These are phyloP conservation scores for Syngnathus acus DNA, from an alignment of 2,797 vertebrate species.

Conservation along the genomic window DNA sequence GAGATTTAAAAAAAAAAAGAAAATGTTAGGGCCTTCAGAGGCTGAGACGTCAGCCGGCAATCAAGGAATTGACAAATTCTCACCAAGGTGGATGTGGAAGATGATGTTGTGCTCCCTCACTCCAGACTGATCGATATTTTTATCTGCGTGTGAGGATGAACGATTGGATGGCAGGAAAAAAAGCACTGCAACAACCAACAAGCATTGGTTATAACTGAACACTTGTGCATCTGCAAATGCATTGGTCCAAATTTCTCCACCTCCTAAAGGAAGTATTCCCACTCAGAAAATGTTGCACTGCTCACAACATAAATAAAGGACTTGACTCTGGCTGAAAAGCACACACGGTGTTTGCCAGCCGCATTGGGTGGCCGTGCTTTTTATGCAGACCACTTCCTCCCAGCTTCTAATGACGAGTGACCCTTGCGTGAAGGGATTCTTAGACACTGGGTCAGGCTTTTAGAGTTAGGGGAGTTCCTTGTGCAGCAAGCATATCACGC, in stretches of 20 bases:
- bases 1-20: too few species aligned
- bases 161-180: background rate
- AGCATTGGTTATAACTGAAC: too few species aligned
- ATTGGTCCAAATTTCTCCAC: background rate
- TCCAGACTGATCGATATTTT: background rate
- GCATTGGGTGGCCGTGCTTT: constrained; percentile 78
- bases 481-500: constrained; percentile 66
- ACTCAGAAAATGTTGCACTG: constrained; percentile 40
- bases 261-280: constrained; percentile 13
- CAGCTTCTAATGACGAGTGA: constrained; percentile 77
- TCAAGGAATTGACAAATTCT: background rate
- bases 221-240: background rate
- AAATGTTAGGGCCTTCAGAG: background rate
- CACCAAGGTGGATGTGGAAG: background rate
- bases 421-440: constrained; percentile 71
- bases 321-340: constrained; percentile 57
- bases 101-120: background rate
- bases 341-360: constrained; percentile 56
- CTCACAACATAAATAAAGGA: constrained; percentile 45
- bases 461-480: constrained; percentile 65
- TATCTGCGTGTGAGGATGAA: background rate
- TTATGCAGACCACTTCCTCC: constrained; percentile 67
- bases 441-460: constrained; percentile 72
- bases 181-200: background rate
- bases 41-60: background rate